phyloP scores from a whole-genome alignment of 1,140 invertebrate genomes.

The Delia radicum region DNA sequence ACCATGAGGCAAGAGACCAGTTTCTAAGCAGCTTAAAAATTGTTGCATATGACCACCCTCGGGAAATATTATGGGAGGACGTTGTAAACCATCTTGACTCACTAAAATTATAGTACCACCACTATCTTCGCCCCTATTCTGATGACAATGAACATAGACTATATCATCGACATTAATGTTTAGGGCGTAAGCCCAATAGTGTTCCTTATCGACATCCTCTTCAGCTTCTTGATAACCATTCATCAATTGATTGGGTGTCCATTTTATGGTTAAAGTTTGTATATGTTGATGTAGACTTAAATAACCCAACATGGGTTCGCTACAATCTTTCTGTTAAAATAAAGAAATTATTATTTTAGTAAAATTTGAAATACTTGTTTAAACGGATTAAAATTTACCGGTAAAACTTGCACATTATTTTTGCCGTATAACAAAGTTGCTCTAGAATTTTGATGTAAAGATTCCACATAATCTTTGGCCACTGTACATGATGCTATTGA shows the following conservation, averaged over 20 bases:
- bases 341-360: background rate
- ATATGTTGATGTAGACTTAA: slow-evolving; percentile 86
- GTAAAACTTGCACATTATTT: slow-evolving; percentile 89
- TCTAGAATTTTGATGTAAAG: slow-evolving; percentile 88
- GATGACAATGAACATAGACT: slow-evolving; percentile 93
- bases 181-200: slow-evolving; percentile 89
- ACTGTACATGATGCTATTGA: slow-evolving; percentile 60
- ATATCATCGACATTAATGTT: slow-evolving; percentile 86
- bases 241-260: slow-evolving; percentile 92
- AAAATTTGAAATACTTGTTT: background rate
- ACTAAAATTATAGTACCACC: slow-evolving; percentile 88
- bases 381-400: slow-evolving; percentile 59
- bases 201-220: slow-evolving; percentile 72
- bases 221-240: slow-evolving; percentile 75
- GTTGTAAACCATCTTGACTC: slow-evolving; percentile 90
- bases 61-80: slow-evolving; percentile 90
- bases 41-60: slow-evolving; percentile 86
- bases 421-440: slow-evolving; percentile 94
- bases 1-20: slow-evolving; percentile 79
- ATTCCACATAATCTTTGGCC: slow-evolving; percentile 92
- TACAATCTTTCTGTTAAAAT: slow-evolving; percentile 67
- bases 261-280: slow-evolving; percentile 72
- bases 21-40: slow-evolving; percentile 90
- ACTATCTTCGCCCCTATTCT: slow-evolving; percentile 68
- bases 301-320: slow-evolving; percentile 86